A percentile compares a stretch with the other conserved stretches of the same genome.
Conservation (phyloP, 2,797 vertebrate genomes). For the Valencia hispanica region DNA sequence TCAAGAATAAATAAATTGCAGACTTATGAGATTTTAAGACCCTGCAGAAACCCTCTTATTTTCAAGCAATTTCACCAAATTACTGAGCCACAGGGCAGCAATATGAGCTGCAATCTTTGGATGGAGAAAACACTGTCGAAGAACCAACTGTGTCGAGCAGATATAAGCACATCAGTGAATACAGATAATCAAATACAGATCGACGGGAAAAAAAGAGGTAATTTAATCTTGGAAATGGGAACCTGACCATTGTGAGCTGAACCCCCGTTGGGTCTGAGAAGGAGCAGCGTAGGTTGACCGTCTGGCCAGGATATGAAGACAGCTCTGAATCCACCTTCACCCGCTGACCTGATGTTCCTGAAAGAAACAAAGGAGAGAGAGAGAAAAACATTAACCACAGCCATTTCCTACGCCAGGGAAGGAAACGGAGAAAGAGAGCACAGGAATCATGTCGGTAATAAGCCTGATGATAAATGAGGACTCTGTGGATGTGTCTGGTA, state of each 20-base stretch:
- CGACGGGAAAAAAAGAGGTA: conserved; percentile 4
- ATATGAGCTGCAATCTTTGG: conserved; percentile 35
- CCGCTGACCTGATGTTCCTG: conserved; percentile 76
- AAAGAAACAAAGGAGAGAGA: conserved; percentile 17
- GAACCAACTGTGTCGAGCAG: conserved; percentile 37
- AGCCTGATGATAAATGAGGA: conserved; percentile 71
- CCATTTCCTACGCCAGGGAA: conserved; percentile 17
- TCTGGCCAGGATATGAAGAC: conserved; percentile 80
- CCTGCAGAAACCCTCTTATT: not conserved
- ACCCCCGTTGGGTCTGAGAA: conserved; percentile 68
- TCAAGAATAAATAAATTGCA: not conserved
- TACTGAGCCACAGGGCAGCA: conserved; percentile 49
- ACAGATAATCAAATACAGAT: conserved; percentile 36
- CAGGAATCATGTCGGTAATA: conserved; percentile 38
- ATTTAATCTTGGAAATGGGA: conserved; percentile 11
- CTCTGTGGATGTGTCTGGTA: conserved; percentile 56
- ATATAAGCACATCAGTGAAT: conserved; percentile 12
- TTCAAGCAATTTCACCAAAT: conserved; percentile 40
- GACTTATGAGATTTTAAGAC: not conserved
- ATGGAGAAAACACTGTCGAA: conserved; percentile 35
- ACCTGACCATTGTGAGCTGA: conserved; percentile 83
- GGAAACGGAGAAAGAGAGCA: conserved; percentile 20
- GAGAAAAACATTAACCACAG: conserved; percentile 38
- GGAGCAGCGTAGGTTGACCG: conserved; percentile 82
- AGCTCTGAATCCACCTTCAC: conserved; percentile 84